Evolutionary conservation across 2,888 invertebrate species (phyloP), one percentile per base, ranked within the genome.

Genomic region (Piscicola geometra): DNA sequence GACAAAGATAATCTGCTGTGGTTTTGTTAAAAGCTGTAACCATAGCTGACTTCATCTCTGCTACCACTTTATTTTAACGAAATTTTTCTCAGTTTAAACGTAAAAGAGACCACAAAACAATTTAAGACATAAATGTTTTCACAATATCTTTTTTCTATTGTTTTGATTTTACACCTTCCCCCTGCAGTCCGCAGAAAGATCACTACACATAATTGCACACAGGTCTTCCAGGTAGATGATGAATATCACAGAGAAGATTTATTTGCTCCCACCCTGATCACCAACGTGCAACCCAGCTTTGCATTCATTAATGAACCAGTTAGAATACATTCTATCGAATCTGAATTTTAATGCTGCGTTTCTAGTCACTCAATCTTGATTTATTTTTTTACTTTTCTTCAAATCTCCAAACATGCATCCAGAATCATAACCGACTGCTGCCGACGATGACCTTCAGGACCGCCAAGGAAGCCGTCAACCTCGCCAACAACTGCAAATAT

Each of bases 401-500:
- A 52, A 52, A 52, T 52, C 15, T 52, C 18, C 21, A 18, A 21
- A 52, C 15, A 68, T 33, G n/a, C n/a, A n/a, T n/a, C n/a, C n/a
- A n/a, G n/a, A n/a, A n/a, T n/a, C n/a, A 86, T 12, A 87, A n/a
- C n/a, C n/a, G 88, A 68, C 85, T 87, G 5, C 81, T 88, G 35
- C 85, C 86, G 1, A 84, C 86, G 12, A 78, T 87, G 9, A 84
- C 88, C 28, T 88, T 88, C 82, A 84, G 89, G 75, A 88, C 88
- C 35, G 86, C 87, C 1, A 88, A 88, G 79, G 89, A 89, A 83
- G 88, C 88, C n/a, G 83, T 88, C 0, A 82, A 84, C 50, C 83
- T 89, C 68, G 87, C 88, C 33, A 89, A 89, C 82, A 88, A 88
- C 81, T 84, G 85, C 21, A 84, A 85, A 60, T 87, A 86, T 81